Conservation (phyloP, 2,888 invertebrate species). For the Phaonia tiefii region DNA sequence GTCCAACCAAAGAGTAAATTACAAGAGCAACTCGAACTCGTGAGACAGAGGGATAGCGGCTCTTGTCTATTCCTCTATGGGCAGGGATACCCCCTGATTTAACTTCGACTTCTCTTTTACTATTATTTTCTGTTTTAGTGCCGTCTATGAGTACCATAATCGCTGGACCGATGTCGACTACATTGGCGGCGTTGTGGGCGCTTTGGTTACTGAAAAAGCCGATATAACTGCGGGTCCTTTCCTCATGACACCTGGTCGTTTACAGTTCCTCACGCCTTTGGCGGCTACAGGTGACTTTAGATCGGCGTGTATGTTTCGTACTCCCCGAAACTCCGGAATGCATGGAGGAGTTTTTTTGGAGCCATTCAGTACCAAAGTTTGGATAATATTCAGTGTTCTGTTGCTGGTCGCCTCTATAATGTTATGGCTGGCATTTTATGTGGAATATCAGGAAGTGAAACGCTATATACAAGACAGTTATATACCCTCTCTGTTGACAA, state of each 20-base stretch:
- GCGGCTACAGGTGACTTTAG: slow-evolving; percentile 72
- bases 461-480: slow-evolving; percentile 66
- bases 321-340: slow-evolving; percentile 82
- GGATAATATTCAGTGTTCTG: slow-evolving; percentile 81
- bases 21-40: too few species aligned
- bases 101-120: neutral
- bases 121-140: slow-evolving; percentile 65
- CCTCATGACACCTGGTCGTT: slow-evolving; percentile 68
- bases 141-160: slow-evolving; percentile 66
- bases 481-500: slow-evolving; percentile 75
- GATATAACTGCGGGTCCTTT: slow-evolving; percentile 72
- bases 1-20: too few species aligned
- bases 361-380: slow-evolving; percentile 83
- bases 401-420: slow-evolving; percentile 76
- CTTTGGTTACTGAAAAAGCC: slow-evolving; percentile 70
- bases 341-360: slow-evolving; percentile 83
- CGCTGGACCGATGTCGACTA: slow-evolving; percentile 73
- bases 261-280: slow-evolving; percentile 66
- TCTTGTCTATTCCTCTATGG: too few species aligned
- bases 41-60: too few species aligned
- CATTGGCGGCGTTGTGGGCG: slow-evolving; percentile 75
- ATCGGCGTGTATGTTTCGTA: slow-evolving; percentile 83
- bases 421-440: slow-evolving; percentile 76
- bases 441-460: slow-evolving; percentile 72
- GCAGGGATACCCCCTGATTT: too few species aligned